A percentile compares a stretch with the other conserved stretches of the same genome.
These are phyloP conservation scores for Scolopax mira DNA, from an alignment of 2,113 vertebrate genomes.

Conservation along the genomic window DNA sequence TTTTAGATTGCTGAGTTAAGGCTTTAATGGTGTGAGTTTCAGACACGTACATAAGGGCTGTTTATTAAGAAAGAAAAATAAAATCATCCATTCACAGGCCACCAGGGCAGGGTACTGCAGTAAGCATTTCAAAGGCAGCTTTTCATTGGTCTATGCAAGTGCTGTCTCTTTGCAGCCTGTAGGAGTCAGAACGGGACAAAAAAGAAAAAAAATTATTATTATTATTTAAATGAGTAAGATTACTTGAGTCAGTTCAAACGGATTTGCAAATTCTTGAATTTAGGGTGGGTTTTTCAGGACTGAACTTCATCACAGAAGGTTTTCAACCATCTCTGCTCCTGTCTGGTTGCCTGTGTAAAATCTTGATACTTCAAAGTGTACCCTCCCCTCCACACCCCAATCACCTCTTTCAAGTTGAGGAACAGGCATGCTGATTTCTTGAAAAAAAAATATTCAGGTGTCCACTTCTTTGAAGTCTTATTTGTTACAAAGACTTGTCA, in stretches of 20 bases:
- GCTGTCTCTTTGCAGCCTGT: not conserved
- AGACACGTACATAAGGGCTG: not conserved
- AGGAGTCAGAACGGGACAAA: not conserved
- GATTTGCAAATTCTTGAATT: not conserved
- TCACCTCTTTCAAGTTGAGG: not conserved
- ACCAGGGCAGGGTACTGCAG: not conserved
- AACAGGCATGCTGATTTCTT: not conserved
- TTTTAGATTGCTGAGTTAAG: constrained; percentile 33
- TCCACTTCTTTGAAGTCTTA: not conserved
- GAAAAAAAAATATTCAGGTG: not conserved
- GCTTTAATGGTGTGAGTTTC: constrained; percentile 17
- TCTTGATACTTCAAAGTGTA: not conserved
- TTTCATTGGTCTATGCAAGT: not conserved
- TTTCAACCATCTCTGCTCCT: not conserved
- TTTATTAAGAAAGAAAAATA: not conserved
- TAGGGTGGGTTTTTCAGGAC: not conserved
- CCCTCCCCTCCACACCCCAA: not conserved
- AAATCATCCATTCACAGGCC: not conserved
- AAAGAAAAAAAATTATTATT: not conserved
- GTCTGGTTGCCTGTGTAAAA: not conserved
- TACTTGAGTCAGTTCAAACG: not conserved
- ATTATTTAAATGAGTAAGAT: not conserved
- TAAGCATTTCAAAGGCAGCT: not conserved
- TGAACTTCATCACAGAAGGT: not conserved
- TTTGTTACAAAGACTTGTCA: not conserved